Evolutionary conservation across 2,888 invertebrate species (phyloP).

Genomic region (Calliopum simillimum): DNA sequence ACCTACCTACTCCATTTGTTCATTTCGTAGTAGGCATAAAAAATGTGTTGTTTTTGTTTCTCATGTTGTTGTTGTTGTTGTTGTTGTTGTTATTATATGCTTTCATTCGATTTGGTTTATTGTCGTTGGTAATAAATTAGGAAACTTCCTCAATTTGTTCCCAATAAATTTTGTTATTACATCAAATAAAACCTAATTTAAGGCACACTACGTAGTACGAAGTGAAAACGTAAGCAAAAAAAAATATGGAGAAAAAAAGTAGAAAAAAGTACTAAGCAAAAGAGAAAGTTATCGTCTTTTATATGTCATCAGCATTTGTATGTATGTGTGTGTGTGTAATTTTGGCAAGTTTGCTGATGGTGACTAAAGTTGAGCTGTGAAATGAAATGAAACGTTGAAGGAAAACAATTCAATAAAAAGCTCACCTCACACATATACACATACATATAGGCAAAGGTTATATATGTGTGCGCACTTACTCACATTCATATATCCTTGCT

Average conservation of each 20-base stretch:
- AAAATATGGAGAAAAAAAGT: neutral
- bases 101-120: conserved; percentile 40
- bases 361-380: neutral
- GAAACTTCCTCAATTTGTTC: conserved; percentile 47
- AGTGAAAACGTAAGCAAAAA: neutral
- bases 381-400: conserved; percentile 33
- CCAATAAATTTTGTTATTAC: conserved; percentile 48
- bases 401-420: conserved; percentile 39
- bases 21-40: too few relatives aligned
- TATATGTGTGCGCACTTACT: neutral
- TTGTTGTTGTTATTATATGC: conserved; percentile 8
- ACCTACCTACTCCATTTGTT: too few relatives aligned
- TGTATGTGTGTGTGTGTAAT: neutral
- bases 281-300: neutral
- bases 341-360: neutral
- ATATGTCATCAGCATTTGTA: neutral
- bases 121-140: conserved; percentile 45
- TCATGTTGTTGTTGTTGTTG: conserved; percentile 18
- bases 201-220: neutral
- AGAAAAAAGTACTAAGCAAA: neutral
- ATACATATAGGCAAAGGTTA: neutral
- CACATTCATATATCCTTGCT: neutral
- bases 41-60: neutral
- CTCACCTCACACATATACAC: conserved; percentile 4
- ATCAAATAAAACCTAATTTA: conserved; percentile 46